These are phyloP conservation scores for Ctenodactylus gundi DNA, from an alignment of 2,113 vertebrate species.

Conservation along the genomic window DNA sequence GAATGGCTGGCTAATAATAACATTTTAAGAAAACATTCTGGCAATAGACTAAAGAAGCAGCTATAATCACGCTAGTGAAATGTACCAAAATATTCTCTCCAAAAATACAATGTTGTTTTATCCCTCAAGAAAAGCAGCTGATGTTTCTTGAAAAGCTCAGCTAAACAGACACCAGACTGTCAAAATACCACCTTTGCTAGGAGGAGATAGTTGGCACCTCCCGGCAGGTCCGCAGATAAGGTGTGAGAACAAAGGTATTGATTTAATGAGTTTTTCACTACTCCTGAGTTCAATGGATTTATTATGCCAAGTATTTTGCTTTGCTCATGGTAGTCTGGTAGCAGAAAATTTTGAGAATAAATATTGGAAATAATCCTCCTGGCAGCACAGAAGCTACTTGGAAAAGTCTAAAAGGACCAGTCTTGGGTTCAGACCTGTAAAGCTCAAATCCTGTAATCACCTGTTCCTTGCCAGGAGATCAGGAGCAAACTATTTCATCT, in stretches of 20 bases:
- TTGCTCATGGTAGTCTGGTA: not conserved
- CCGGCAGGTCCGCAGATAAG: not conserved
- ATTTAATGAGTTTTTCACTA: not conserved
- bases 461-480: not conserved
- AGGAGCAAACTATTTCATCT: not conserved
- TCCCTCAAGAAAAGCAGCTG: not conserved
- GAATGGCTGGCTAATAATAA: not conserved
- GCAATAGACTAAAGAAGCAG: not conserved
- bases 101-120: not conserved
- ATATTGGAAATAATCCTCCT: not conserved
- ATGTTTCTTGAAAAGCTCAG: slow-evolving; percentile 2
- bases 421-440: not conserved
- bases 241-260: not conserved
- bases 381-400: not conserved
- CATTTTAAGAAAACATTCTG: not conserved
- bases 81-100: not conserved
- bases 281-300: not conserved
- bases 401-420: not conserved
- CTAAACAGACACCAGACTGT: not conserved
- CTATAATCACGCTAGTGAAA: not conserved
- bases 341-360: slow-evolving; percentile 7
- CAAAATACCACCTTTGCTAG: not conserved
- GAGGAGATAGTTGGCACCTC: not conserved
- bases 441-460: not conserved
- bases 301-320: not conserved